Evolutionary conservation across 2,113 vertebrate genomes (phyloP).

Genomic region (Caretta caretta): DNA sequence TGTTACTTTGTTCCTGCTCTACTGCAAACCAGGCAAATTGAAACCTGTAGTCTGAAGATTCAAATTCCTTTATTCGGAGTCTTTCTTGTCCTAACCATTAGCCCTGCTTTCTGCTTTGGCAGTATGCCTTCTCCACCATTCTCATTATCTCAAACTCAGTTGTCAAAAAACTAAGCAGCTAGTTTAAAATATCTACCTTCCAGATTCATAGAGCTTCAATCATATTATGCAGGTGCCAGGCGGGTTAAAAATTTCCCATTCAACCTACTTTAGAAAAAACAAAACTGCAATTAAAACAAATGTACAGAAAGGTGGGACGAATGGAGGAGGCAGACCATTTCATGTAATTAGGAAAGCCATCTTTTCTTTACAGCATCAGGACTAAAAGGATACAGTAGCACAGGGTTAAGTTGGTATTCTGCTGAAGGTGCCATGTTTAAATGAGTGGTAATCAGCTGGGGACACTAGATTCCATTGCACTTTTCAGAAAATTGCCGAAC

Average conservation of each 20-base stretch:
- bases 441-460: not conserved
- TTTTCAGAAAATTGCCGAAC: not conserved
- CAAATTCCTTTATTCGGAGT: not conserved
- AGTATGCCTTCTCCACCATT: not conserved
- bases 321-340: not conserved
- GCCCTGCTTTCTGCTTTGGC: not conserved
- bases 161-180: not conserved
- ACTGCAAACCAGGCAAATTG: conserved; percentile 42
- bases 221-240: not conserved
- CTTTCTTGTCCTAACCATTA: not conserved
- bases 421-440: not conserved
- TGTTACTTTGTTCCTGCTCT: conserved; percentile 20
- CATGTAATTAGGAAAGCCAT: not conserved
- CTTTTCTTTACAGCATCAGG: not conserved
- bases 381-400: not conserved
- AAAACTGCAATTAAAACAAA: not conserved
- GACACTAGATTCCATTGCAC: not conserved
- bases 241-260: not conserved
- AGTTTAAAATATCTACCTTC: not conserved
- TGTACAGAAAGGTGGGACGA: not conserved
- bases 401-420: not conserved
- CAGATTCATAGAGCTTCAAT: not conserved
- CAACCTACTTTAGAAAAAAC: not conserved
- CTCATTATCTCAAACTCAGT: not conserved
- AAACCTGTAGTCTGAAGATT: conserved; percentile 25